These are phyloP conservation scores for Eurystomus glaucurus DNA, from an alignment of 2,797 vertebrate genomes.

Conservation along the genomic window DNA sequence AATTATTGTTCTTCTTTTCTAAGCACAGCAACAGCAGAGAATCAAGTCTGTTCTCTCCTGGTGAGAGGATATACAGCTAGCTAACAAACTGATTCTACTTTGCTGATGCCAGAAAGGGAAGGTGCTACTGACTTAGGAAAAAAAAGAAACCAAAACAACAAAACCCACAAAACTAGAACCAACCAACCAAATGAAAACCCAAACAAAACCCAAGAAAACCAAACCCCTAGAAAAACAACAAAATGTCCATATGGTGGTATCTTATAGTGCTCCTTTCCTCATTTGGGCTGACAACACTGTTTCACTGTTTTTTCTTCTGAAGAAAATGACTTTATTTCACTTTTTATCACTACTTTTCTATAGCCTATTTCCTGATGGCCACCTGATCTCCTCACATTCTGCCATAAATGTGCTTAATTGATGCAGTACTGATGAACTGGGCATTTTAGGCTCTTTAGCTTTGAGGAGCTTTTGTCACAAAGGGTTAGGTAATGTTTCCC, in stretches of 20 bases:
- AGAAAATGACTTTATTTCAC: background rate
- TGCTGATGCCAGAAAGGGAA: background rate
- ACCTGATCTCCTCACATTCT: background rate
- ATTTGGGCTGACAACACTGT: background rate
- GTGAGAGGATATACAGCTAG: background rate
- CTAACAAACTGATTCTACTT: background rate
- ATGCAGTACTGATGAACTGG: background rate
- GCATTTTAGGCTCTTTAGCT: background rate
- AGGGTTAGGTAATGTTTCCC: background rate
- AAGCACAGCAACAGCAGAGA: background rate
- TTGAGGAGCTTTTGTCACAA: background rate
- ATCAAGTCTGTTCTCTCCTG: background rate
- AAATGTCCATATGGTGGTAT: background rate
- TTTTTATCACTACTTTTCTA: background rate
- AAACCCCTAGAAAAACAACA: background rate
- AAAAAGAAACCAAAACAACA: background rate
- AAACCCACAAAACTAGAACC: background rate
- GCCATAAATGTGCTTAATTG: background rate
- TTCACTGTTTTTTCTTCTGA: background rate
- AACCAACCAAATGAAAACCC: background rate
- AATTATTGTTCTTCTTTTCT: background rate
- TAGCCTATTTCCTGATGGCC: background rate
- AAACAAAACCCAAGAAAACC: background rate
- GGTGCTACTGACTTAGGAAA: background rate
- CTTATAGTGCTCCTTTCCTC: background rate